Evolutionary conservation across 2,888 invertebrate species (phyloP).

Genomic region (Cataglyphis livida): DNA sequence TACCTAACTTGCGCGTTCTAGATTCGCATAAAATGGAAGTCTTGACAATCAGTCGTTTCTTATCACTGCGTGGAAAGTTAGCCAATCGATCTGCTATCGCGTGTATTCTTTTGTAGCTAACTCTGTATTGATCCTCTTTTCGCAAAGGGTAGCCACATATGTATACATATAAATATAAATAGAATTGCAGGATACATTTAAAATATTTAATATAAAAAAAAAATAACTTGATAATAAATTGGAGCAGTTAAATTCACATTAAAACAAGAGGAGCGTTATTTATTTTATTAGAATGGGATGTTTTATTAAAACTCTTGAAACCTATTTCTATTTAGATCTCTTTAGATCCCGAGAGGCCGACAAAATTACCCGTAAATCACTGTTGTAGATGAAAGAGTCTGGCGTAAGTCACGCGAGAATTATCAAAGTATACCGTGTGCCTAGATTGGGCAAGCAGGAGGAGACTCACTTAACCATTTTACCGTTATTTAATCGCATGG

Average conservation of each 20-base stretch:
- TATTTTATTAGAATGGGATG: background rate
- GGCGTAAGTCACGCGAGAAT: slow-evolving; percentile 39
- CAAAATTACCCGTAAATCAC: slow-evolving; percentile 21
- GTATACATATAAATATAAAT: background rate
- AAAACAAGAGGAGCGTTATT: background rate
- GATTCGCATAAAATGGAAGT: slow-evolving; percentile 19
- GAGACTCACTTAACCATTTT: slow-evolving; percentile 61
- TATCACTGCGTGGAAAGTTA: background rate
- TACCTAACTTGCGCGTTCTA: slow-evolving; percentile 23
- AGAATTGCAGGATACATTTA: background rate
- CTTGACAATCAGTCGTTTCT: background rate
- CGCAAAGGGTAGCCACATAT: background rate
- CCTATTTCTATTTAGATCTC: background rate
- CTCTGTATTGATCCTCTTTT: slow-evolving; percentile 22
- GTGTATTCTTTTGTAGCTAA: slow-evolving; percentile 2
- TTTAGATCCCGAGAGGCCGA: background rate
- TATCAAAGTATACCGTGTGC: slow-evolving; percentile 27
- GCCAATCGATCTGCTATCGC: slow-evolving; percentile 29
- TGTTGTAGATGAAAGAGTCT: background rate
- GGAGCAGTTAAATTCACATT: background rate
- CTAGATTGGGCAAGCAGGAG: slow-evolving; percentile 49
- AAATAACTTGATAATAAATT: background rate
- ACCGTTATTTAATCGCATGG: slow-evolving; percentile 64
- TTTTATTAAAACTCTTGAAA: background rate
- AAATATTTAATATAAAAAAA: background rate